phyloP scores from a whole-genome alignment of 2,888 invertebrate genomes.

The Craniophora ligustri region DNA sequence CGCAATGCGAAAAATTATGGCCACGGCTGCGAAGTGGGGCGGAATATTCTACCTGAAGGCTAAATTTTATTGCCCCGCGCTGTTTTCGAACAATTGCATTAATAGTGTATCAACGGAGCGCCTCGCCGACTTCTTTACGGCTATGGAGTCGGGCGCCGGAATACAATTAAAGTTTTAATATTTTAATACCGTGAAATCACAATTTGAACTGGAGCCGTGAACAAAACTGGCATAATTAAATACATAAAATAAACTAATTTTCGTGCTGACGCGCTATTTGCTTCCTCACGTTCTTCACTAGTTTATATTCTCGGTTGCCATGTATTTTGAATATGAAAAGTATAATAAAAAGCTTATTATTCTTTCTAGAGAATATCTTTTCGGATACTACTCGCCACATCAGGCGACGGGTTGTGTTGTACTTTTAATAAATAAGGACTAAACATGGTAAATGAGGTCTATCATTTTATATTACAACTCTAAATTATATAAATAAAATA shows the following conservation, averaged over 20 bases:
- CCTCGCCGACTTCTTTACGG: constrained; percentile 81
- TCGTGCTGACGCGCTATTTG: constrained; percentile 28
- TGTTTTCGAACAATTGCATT: constrained; percentile 88
- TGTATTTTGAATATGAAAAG: not conserved
- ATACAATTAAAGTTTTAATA: constrained; percentile 86
- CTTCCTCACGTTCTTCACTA: constrained; percentile 21
- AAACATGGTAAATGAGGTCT: too few relatives aligned
- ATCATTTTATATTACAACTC: too few relatives aligned
- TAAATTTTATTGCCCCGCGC: constrained; percentile 83
- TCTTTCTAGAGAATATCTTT: too few relatives aligned
- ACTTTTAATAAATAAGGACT: too few relatives aligned
- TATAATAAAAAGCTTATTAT: too few relatives aligned
- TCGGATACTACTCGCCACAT: too few relatives aligned
- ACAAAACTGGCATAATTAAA: constrained; percentile 64
- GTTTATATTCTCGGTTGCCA: constrained; percentile 6
- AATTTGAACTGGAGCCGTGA: constrained; percentile 64
- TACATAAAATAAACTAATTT: constrained; percentile 62
- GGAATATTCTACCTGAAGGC: constrained; percentile 84
- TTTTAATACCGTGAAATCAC: constrained; percentile 76
- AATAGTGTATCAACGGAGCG: constrained; percentile 85
- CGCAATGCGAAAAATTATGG: constrained; percentile 87
- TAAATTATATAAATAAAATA: too few relatives aligned
- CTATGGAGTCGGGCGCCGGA: constrained; percentile 70
- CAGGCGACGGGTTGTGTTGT: too few relatives aligned
- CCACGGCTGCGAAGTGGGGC: constrained; percentile 78